Evolutionary conservation across 2,888 invertebrate genomes (phyloP), one percentile per base, ranked within the genome.

Genomic region (Brassicogethes aeneus): DNA sequence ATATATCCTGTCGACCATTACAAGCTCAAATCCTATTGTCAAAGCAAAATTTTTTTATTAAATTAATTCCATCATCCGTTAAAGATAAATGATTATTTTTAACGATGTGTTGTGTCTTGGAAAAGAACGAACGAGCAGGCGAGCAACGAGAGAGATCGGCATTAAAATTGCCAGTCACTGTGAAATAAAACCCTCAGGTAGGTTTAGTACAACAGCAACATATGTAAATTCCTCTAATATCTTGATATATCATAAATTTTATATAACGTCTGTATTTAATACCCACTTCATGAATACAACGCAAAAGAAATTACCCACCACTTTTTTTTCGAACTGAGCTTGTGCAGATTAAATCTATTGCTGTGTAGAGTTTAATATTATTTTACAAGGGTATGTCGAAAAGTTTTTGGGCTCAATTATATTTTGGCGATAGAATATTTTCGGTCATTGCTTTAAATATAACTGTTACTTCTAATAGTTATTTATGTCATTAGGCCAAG

Each of bases 141-240:
- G n/a, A n/a, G n/a, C n/a, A n/a, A n/a, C n/a, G n/a, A n/a, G n/a
- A n/a, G 23, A 23, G 10, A 23, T 23, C 23, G 23, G 23, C 10
- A 10, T 23, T 23, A 30, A 34, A 37, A 42, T 36, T 41, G 44
- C 46, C 44, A 47, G 46, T 47, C 46, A 47, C 44, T 44, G 36
- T 40, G 42, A 47, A 40, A 47, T 47, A 44, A 47, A 40, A 40
- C 44, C 42, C 46, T 37, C 39, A 34, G 44, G 46, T 23, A 23
- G 23, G 23, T 23, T 23, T n/a, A n/a, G n/a, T n/a, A 10, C 23
- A 23, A 23, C 23, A 7, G 10, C 23, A 23, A 23, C 23, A 23
- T 10, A 23, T 23, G 23, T 23, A 23, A 5, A 23, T 23, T 23
- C 10, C 5, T 5, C 23, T 23, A 23, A 23, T 23, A 23, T 23